These are phyloP conservation scores for Pipistrellus kuhlii DNA, from an alignment of 2,797 vertebrate species.

Conservation along the genomic window DNA sequence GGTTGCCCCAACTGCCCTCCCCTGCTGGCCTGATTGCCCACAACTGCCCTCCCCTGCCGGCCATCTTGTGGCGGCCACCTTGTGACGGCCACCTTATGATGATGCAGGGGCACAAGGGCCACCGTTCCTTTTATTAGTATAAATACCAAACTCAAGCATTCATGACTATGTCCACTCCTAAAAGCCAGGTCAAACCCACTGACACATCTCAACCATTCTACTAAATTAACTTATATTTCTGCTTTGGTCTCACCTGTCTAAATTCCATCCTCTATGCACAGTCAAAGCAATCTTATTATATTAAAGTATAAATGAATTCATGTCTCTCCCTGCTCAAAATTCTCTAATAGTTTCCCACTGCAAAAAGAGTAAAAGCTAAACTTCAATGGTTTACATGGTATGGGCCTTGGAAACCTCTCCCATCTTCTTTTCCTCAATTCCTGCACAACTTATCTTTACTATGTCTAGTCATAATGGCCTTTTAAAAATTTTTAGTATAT, in stretches of 20 bases:
- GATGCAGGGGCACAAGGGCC: no score
- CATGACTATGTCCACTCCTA: background rate
- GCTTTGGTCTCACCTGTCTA: background rate
- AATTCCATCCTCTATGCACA: background rate
- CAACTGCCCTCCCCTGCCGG: no score
- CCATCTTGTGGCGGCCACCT: no score
- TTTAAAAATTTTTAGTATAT: background rate
- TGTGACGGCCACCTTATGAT: no score
- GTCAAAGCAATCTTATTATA: background rate
- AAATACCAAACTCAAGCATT: slow-evolving; percentile 8
- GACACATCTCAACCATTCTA: background rate
- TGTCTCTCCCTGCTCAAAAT: background rate
- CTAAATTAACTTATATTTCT: background rate
- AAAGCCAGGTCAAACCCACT: background rate
- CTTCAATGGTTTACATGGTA: background rate
- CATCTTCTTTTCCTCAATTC: background rate
- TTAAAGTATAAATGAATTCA: background rate
- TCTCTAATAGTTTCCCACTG: background rate
- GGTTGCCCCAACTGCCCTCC: no score
- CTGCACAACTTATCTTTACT: background rate
- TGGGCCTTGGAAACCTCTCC: background rate
- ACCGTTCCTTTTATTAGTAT: no score
- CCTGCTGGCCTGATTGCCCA: no score
- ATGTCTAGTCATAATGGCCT: background rate
- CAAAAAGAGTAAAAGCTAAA: background rate